Evolutionary conservation across 2,888 invertebrate genomes (phyloP), one percentile per base, ranked within the genome.

Genomic region (Ophonus ardosiacus): DNA sequence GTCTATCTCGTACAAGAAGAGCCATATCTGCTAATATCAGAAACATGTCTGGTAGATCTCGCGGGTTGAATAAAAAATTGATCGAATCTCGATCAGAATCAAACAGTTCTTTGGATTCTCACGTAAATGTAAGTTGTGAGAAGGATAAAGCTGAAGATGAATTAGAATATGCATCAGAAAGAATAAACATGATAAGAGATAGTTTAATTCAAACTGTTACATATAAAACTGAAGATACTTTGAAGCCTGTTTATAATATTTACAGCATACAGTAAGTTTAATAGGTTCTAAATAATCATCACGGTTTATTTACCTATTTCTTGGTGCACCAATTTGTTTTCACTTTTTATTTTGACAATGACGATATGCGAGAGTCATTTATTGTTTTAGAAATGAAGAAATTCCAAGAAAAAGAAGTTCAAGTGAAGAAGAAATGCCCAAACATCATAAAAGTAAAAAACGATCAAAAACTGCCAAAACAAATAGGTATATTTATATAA

Each of bases 1-100:
- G 94, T 82, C 92, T 95, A 0, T 94, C 95, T 0, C 92, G 95
- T 74, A 94, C 94, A 1, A 92, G 94, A 8, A 91, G 95, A n/a
- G 95, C 95, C 0, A 94, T 95, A 81, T 94, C 95, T 0, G 95
- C 95, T 0, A 93, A 92, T 1, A 87, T 89, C 40, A 87, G 90
- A 80, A 89, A 90, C 78, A 88, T 88, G 17, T 90, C 90, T 10
- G 90, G 88, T 13, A 90, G 89, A 87, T 89, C 89, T 18, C 90
- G 88, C 87, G 87, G 86, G 21, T 88, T 89, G 0, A 91, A 91
- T 86, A 90, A 90, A 86, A 87, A 88, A 81, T 86, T 91, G 15
- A 86, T 90, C n/a, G 88, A 89, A 65, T 89, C 90, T 10, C 90
- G 90, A 86, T 91, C 91, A 0, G 90, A 90, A 86, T 91, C 91